Evolutionary conservation across 2,888 invertebrate species (phyloP).

Genomic region (Magallana nippona): DNA sequence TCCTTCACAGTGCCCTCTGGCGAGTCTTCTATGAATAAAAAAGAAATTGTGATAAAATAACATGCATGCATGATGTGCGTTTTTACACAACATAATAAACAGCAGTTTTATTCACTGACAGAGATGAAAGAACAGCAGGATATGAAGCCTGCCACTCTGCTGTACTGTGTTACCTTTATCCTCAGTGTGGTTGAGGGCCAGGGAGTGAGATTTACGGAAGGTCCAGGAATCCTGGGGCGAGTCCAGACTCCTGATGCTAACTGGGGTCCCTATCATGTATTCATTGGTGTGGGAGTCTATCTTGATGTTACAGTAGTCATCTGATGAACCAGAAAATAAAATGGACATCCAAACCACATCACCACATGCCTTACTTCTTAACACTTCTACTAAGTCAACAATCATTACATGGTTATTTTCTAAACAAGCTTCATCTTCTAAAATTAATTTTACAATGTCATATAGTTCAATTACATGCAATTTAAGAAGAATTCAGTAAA

Average conservation of each 20-base stretch:
- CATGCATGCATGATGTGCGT: no score
- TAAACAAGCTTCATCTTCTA: no score
- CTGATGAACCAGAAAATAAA: constrained; percentile 52
- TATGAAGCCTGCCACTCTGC: not conserved
- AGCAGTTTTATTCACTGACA: not conserved
- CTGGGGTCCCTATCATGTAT: constrained; percentile 76
- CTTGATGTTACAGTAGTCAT: constrained; percentile 75
- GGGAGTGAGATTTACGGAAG: constrained; percentile 52
- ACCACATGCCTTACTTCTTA: not conserved
- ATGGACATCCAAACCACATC: not conserved
- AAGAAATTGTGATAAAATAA: no score
- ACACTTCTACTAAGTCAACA: no score
- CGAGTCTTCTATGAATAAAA: constrained; percentile 51
- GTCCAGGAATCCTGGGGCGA: constrained; percentile 45
- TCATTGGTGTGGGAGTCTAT: constrained; percentile 73
- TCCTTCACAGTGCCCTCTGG: constrained; percentile 42
- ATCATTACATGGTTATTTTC: no score
- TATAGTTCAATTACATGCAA: not conserved
- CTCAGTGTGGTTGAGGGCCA: constrained; percentile 22
- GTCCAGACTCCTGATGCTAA: constrained; percentile 55
- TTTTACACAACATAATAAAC: no score
- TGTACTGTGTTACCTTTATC: constrained; percentile 40
- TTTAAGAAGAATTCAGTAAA: not conserved
- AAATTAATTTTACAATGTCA: no score
- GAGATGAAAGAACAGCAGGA: not conserved